Percentiles rank a stretch among this genome's conserved stretches.
phyloP scores from a whole-genome alignment of 2,797 vertebrate genomes.

The Coluber constrictor region DNA sequence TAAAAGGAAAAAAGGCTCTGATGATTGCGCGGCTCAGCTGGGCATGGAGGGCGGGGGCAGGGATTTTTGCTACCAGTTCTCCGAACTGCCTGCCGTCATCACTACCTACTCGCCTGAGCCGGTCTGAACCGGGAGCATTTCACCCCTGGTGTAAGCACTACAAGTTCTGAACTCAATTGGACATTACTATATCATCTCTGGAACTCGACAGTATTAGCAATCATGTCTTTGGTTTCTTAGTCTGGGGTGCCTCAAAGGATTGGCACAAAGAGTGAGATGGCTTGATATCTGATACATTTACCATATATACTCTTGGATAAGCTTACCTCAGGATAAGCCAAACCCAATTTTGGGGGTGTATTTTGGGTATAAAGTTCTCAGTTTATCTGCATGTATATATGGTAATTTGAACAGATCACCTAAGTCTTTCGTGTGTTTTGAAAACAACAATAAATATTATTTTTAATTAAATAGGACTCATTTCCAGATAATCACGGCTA shows the following conservation, averaged over 20 bases:
- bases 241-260: not conserved
- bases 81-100: too few relatives aligned
- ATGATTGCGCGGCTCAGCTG: too few relatives aligned
- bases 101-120: too few relatives aligned
- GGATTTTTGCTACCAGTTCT: too few relatives aligned
- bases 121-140: too few relatives aligned
- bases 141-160: not conserved
- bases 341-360: not conserved
- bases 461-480: not conserved
- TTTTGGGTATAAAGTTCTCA: not conserved
- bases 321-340: not conserved
- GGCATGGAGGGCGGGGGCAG: too few relatives aligned
- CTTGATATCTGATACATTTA: not conserved
- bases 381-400: not conserved
- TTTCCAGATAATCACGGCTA: not conserved
- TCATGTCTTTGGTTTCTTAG: not conserved
- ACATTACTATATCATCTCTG: not conserved
- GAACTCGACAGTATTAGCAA: not conserved
- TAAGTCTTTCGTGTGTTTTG: not conserved
- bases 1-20: too few relatives aligned
- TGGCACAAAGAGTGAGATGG: not conserved
- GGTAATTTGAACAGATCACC: not conserved
- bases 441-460: conserved; percentile 2
- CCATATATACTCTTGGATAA: not conserved
- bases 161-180: not conserved